phyloP scores from a whole-genome alignment of 2,888 invertebrate genomes.

The Polydrusus tereticollis region DNA sequence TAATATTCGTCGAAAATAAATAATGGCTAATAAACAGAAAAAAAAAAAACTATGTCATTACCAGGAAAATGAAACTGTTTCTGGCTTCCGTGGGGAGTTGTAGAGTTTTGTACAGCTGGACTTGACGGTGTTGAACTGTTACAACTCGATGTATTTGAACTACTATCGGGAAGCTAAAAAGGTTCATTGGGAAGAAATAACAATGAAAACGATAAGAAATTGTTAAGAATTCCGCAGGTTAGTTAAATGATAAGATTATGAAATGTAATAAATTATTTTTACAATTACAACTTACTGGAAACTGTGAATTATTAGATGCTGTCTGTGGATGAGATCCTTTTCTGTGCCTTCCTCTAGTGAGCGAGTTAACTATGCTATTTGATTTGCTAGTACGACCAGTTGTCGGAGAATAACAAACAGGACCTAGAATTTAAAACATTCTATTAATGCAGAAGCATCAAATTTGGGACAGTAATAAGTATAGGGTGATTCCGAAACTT shows the following conservation, averaged over 20 bases:
- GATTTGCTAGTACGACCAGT: constrained; percentile 65
- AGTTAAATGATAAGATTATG: too few relatives aligned
- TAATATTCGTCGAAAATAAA: too few relatives aligned
- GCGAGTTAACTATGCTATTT: constrained; percentile 65
- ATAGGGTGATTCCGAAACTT: too few relatives aligned
- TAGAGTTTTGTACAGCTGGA: constrained; percentile 77
- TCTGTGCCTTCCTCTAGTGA: constrained; percentile 58
- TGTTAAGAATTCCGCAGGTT: too few relatives aligned
- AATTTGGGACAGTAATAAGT: too few relatives aligned
- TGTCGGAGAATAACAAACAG: constrained; percentile 67
- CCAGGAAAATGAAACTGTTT: constrained; percentile 85
- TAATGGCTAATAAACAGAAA: too few relatives aligned
- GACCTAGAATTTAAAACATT: constrained; percentile 51
- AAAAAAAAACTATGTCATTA: too few relatives aligned
- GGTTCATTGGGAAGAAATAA: background rate
- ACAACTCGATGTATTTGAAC: constrained; percentile 95
- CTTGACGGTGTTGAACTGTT: constrained; percentile 97
- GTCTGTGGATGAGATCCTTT: constrained; percentile 72
- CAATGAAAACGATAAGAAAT: background rate
- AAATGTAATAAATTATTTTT: too few relatives aligned
- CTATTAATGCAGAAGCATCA: too few relatives aligned
- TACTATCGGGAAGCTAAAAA: constrained; percentile 83
- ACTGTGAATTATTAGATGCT: constrained; percentile 71
- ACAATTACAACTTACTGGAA: constrained; percentile 70
- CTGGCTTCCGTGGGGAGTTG: constrained; percentile 65